phyloP scores from a whole-genome alignment of 1,140 invertebrate species.

The Phocides pigmalion region DNA sequence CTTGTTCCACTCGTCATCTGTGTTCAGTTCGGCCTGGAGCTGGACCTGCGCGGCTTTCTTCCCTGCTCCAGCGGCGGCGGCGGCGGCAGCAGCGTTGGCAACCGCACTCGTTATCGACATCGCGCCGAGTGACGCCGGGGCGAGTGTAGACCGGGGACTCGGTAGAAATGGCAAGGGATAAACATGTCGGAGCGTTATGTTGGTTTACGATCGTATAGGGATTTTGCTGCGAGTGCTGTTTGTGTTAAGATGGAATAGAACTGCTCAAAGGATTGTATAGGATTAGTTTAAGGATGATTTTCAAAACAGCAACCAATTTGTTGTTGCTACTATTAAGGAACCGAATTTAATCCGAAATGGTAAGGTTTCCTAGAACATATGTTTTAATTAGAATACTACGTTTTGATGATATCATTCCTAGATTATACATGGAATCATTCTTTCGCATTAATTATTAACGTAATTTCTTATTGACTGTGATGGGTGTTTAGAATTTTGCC shows the following conservation, averaged over 20 bases:
- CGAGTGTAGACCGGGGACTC: not conserved
- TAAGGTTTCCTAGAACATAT: too few relatives aligned
- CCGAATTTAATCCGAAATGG: too few relatives aligned
- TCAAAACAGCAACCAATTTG: too few relatives aligned
- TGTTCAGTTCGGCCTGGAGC: constrained; percentile 91
- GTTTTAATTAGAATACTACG: too few relatives aligned
- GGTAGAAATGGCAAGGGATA: not conserved
- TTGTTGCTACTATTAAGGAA: too few relatives aligned
- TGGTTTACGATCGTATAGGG: not conserved
- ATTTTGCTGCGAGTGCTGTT: not conserved
- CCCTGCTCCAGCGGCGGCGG: constrained; percentile 75
- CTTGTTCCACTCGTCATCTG: constrained; percentile 95
- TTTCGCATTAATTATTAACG: too few relatives aligned
- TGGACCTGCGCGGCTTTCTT: constrained; percentile 91
- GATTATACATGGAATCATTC: too few relatives aligned
- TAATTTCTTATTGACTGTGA: too few relatives aligned
- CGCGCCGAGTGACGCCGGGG: constrained; percentile 37
- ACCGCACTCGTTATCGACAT: constrained; percentile 71
- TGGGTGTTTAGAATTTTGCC: too few relatives aligned
- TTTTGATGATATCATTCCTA: too few relatives aligned
- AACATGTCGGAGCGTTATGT: not conserved
- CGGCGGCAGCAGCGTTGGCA: constrained; percentile 62
- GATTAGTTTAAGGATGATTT: too few relatives aligned
- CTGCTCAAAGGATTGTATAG: too few relatives aligned
- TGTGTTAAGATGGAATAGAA: not conserved